Evolutionary conservation across 23 tunicate species (phyloP).

Genomic region (Halocynthia roretzi): DNA sequence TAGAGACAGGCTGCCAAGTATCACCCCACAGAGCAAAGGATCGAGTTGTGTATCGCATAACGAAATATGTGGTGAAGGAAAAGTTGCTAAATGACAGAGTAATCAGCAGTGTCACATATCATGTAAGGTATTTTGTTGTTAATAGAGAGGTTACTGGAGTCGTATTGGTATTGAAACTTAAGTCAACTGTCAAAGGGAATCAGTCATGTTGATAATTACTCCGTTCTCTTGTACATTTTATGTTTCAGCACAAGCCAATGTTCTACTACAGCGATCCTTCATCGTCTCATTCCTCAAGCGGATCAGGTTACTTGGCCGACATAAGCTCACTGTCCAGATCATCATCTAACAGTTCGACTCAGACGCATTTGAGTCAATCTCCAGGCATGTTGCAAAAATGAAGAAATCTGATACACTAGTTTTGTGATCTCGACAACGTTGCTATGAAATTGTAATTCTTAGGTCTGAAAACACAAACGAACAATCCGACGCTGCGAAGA

Average conservation of each 20-base stretch:
- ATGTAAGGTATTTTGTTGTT: not conserved
- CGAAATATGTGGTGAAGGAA: constrained; percentile 4
- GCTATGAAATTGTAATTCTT: too few species aligned
- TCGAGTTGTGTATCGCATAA: not conserved
- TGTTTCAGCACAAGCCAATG: too few species aligned
- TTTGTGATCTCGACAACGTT: too few species aligned
- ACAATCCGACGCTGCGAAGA: too few species aligned
- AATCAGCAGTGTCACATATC: not conserved
- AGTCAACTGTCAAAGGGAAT: too few species aligned
- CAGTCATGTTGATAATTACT: too few species aligned
- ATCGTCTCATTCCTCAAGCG: constrained; percentile 15
- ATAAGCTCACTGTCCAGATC: constrained; percentile 16
- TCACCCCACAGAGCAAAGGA: not conserved
- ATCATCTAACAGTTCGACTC: constrained; percentile 3
- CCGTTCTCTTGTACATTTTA: too few species aligned
- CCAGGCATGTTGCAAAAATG: not conserved
- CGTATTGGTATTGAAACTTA: too few species aligned
- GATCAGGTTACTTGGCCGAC: constrained; percentile 22
- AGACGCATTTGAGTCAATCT: constrained; percentile 4
- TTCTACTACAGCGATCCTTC: not conserved
- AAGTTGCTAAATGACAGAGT: constrained; percentile 12
- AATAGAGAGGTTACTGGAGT: too few species aligned
- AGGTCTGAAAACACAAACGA: too few species aligned
- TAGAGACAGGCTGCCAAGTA: not conserved
- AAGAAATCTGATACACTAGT: too few species aligned